Percentiles rank a stretch among this genome's conserved stretches.
Conservation (phyloP, 2,113 vertebrate species). For the Mohoua ochrocephala region DNA sequence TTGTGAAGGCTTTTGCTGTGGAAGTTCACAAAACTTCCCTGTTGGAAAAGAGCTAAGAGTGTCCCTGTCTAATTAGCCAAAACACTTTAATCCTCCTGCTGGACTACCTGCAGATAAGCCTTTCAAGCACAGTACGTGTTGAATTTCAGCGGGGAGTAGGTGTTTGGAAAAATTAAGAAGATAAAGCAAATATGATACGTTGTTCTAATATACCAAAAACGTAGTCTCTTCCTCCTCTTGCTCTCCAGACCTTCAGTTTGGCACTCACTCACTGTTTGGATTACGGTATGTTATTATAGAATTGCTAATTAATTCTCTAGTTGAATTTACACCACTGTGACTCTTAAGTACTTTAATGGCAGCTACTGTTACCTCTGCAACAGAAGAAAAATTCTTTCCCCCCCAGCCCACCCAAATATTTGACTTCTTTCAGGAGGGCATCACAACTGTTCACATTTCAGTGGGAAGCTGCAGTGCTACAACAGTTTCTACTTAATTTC, state of each 20-base stretch:
- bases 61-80: not conserved
- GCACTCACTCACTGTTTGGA: not conserved
- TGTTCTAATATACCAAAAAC: not conserved
- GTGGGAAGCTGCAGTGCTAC: slow-evolving; percentile 1
- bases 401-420: not conserved
- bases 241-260: not conserved
- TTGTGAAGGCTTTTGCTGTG: not conserved
- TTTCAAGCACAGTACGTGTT: not conserved
- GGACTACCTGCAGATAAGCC: not conserved
- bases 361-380: not conserved
- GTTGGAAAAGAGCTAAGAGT: not conserved
- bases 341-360: not conserved
- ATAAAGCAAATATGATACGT: not conserved
- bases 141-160: not conserved
- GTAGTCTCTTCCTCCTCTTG: not conserved
- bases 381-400: not conserved
- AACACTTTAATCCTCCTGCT: not conserved
- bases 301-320: not conserved
- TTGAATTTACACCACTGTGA: not conserved
- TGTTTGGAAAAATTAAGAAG: not conserved
- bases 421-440: not conserved
- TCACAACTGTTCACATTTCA: not conserved
- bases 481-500: slow-evolving; percentile 34
- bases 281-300: not conserved
- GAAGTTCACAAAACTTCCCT: not conserved